phyloP scores from a whole-genome alignment of 2,113 vertebrate species.

The Acanthochromis polyacanthus region DNA sequence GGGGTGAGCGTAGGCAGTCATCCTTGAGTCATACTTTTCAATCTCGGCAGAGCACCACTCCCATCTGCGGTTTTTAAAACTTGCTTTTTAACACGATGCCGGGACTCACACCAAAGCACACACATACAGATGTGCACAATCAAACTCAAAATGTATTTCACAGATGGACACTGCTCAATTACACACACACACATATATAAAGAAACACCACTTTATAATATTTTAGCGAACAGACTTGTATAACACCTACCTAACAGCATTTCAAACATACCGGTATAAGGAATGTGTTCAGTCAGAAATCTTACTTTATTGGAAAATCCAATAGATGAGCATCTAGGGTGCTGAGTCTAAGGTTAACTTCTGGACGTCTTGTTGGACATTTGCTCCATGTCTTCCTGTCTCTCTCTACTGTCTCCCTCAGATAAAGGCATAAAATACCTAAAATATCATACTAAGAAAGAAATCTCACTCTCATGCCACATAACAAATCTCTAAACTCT shows the following conservation, averaged over 20 bases:
- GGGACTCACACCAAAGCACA: constrained; percentile 3
- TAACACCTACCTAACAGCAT: neutral
- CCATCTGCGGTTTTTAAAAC: constrained; percentile 19
- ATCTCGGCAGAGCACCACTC: constrained; percentile 50
- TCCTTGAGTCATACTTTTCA: constrained; percentile 53
- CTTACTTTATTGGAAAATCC: neutral
- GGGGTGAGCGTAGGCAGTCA: constrained; percentile 16
- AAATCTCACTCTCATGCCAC: constrained; percentile 18
- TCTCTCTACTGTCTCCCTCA: no score
- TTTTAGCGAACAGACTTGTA: neutral
- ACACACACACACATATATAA: neutral
- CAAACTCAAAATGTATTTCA: neutral
- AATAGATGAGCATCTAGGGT: no score
- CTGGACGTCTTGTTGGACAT: no score
- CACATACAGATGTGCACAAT: constrained; percentile 9
- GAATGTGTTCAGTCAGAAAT: constrained; percentile 13
- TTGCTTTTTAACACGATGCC: constrained; percentile 1
- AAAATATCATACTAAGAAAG: no score
- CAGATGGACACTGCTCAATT: neutral
- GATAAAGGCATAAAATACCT: no score
- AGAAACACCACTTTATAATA: neutral
- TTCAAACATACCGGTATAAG: constrained; percentile 15
- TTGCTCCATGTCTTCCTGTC: no score
- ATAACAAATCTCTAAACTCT: constrained; percentile 19
- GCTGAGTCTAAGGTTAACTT: no score